These are phyloP conservation scores for Andrena dorsata DNA, from an alignment of 2,888 invertebrate species.

Conservation along the genomic window DNA sequence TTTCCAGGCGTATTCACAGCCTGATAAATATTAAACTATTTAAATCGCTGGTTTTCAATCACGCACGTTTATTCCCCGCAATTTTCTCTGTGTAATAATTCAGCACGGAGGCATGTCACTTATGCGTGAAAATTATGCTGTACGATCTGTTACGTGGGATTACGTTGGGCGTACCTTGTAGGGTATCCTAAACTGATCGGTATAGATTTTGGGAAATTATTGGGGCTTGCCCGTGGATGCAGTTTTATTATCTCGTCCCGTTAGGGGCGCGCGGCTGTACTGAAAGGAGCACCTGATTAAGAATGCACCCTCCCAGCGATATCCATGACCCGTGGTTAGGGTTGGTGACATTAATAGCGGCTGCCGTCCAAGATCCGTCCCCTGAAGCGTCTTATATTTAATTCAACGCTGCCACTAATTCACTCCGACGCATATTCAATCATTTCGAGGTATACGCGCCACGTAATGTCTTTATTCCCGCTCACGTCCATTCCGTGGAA, in stretches of 20 bases:
- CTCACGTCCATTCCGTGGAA: slow-evolving; percentile 31
- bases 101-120: not conserved
- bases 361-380: slow-evolving; percentile 73
- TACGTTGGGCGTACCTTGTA: not conserved
- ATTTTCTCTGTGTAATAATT: slow-evolving; percentile 25
- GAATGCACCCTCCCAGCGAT: slow-evolving; percentile 80
- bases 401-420: slow-evolving; percentile 81
- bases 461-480: slow-evolving; percentile 68
- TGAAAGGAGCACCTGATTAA: slow-evolving; percentile 78
- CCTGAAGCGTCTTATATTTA: slow-evolving; percentile 79
- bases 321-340: slow-evolving; percentile 78
- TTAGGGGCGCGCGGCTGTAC: slow-evolving; percentile 71
- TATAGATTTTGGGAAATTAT: slow-evolving; percentile 69
- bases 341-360: slow-evolving; percentile 81
- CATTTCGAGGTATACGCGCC: slow-evolving; percentile 69
- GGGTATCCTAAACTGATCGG: slow-evolving; percentile 42
- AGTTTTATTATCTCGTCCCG: slow-evolving; percentile 73
- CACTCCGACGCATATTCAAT: slow-evolving; percentile 78
- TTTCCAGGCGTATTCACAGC: not conserved
- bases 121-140: slow-evolving; percentile 14
- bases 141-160: not conserved
- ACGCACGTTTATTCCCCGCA: slow-evolving; percentile 12
- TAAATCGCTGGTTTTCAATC: slow-evolving; percentile 36
- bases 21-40: slow-evolving; percentile 47
- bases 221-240: slow-evolving; percentile 64